Conservation (phyloP, 2,888 invertebrate genomes). For the Microdon myrmicae region DNA sequence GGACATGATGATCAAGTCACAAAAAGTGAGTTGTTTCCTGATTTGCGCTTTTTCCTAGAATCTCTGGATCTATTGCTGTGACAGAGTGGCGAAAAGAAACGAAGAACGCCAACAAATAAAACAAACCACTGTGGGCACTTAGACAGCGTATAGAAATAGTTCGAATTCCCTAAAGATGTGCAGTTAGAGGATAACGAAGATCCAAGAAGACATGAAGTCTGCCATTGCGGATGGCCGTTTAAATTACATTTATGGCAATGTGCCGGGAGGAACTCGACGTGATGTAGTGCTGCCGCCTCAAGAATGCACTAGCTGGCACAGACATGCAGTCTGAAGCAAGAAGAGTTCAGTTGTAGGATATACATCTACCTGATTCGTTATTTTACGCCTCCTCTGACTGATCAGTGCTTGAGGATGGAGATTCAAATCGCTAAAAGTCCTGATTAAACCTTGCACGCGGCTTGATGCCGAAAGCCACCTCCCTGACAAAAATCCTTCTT, state of each 20-base stretch:
- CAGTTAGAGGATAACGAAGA: conserved; percentile 44
- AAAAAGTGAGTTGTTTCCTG: conserved; percentile 53
- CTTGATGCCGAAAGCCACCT: background rate
- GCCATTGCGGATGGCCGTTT: conserved; percentile 53
- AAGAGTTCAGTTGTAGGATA: conserved; percentile 26
- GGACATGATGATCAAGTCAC: conserved; percentile 33
- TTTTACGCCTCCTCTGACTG: background rate
- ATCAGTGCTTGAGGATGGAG: background rate
- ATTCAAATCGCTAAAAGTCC: background rate
- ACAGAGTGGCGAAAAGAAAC: conserved; percentile 13
- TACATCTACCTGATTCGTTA: background rate
- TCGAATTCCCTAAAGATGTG: conserved; percentile 53
- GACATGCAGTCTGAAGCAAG: conserved; percentile 47
- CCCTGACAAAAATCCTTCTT: too few species aligned
- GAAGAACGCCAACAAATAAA: conserved; percentile 7
- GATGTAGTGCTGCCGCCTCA: conserved; percentile 42
- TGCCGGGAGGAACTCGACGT: conserved; percentile 46
- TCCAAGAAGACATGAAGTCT: conserved; percentile 53
- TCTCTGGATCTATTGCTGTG: conserved; percentile 22
- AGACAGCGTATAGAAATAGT: conserved; percentile 39
- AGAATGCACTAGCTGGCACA: conserved; percentile 38
- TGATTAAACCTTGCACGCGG: background rate
- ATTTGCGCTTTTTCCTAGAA: conserved; percentile 50
- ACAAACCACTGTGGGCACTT: conserved; percentile 25
- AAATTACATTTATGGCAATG: conserved; percentile 53